Conservation (phyloP, 2,888 invertebrate species). For the Watsonalla binaria region DNA sequence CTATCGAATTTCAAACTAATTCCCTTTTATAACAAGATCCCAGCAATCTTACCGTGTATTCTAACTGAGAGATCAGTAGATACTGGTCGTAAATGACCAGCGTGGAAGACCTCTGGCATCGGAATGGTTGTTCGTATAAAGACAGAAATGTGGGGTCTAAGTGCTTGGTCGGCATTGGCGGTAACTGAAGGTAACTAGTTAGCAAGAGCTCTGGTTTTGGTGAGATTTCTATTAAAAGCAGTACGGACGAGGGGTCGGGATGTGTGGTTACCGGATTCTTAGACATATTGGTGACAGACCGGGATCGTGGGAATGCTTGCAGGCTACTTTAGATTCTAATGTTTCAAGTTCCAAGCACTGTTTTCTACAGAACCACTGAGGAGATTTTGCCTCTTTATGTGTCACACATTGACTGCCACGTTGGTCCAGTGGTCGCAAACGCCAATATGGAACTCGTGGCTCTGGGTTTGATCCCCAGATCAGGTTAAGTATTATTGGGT, state of each 20-base stretch:
- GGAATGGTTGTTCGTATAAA: not conserved
- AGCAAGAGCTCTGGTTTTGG: not conserved
- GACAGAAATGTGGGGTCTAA: not conserved
- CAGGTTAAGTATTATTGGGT: too few species aligned
- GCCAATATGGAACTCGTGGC: too few species aligned
- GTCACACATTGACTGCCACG: too few species aligned
- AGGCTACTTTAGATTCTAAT: not conserved
- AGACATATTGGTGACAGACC: not conserved
- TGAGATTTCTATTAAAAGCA: not conserved
- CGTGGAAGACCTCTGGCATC: not conserved
- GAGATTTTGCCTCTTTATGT: too few species aligned
- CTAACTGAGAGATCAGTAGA: not conserved
- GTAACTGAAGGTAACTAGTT: not conserved
- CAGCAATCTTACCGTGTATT: conserved; percentile 2
- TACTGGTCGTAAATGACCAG: not conserved
- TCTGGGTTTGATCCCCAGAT: too few species aligned
- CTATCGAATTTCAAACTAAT: conserved; percentile 19
- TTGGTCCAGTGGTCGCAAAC: too few species aligned
- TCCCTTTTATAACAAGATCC: conserved; percentile 13
- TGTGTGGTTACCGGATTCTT: not conserved
- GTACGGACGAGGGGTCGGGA: not conserved
- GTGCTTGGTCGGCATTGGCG: not conserved
- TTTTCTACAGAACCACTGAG: too few species aligned
- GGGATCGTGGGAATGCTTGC: not conserved
- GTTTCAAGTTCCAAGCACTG: too few species aligned